Percentiles rank a stretch among this genome's conserved stretches.
phyloP scores from a whole-genome alignment of 2,797 vertebrate species.

The Silurus aristotelis region DNA sequence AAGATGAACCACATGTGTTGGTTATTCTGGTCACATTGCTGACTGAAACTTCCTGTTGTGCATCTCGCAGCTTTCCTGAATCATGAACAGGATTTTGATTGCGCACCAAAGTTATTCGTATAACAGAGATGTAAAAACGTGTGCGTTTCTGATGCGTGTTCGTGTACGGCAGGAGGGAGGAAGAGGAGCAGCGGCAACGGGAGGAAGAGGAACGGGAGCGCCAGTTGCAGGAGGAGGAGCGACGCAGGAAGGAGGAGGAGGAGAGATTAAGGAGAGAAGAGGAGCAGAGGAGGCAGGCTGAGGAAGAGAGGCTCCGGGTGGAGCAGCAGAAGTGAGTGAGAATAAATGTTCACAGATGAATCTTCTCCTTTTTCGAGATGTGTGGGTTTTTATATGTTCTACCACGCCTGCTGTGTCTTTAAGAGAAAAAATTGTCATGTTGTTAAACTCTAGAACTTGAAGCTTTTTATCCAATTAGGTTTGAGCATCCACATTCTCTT shows the following conservation, averaged over 20 bases:
- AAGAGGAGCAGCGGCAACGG: slow-evolving; percentile 85
- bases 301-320: slow-evolving; percentile 90
- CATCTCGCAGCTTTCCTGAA: background rate
- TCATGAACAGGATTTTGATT: background rate
- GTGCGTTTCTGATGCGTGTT: background rate
- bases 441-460: background rate
- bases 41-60: background rate
- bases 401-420: background rate
- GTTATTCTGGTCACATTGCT: background rate
- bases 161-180: slow-evolving; percentile 76
- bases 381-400: background rate
- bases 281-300: slow-evolving; percentile 85
- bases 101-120: background rate
- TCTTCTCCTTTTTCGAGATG: background rate
- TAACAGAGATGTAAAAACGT: background rate
- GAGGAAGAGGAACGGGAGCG: slow-evolving; percentile 90
- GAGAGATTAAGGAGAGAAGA: slow-evolving; percentile 88
- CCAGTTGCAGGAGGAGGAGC: slow-evolving; percentile 86
- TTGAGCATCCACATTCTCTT: background rate
- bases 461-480: background rate
- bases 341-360: background rate
- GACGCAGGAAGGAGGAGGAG: slow-evolving; percentile 83
- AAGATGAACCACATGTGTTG: background rate
- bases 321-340: slow-evolving; percentile 94
- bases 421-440: too few species aligned